phyloP scores from a whole-genome alignment of 2,888 invertebrate species.

The Flexamia atlantica region DNA sequence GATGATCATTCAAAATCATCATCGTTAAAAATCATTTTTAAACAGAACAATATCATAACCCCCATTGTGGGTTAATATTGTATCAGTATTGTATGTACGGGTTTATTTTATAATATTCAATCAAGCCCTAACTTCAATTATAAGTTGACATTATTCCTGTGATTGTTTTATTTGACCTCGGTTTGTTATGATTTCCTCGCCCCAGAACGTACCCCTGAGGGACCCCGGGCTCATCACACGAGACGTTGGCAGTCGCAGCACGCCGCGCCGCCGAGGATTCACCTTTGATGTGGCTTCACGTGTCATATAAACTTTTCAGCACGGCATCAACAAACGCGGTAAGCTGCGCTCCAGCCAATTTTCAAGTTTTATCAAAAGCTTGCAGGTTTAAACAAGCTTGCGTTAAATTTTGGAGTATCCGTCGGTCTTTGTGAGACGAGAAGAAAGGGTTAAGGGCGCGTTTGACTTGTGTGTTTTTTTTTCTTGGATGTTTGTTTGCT shows the following conservation, averaged over 20 bases:
- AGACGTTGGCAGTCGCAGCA: conserved; percentile 29
- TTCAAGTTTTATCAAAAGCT: conserved; percentile 42
- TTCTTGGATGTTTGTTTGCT: too few relatives aligned
- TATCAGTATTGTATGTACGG: too few relatives aligned
- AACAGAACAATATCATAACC: too few relatives aligned
- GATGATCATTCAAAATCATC: too few relatives aligned
- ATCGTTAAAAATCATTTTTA: too few relatives aligned
- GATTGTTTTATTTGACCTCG: too few relatives aligned
- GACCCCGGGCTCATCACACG: conserved; percentile 2
- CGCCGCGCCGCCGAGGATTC: conserved; percentile 34
- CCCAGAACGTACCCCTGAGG: not conserved
- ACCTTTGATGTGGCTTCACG: conserved; percentile 48
- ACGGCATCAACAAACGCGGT: conserved; percentile 11
- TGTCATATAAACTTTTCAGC: conserved; percentile 50
- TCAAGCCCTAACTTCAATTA: too few relatives aligned
- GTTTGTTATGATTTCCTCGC: too few relatives aligned
- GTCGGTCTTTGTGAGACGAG: not conserved
- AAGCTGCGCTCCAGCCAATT: conserved; percentile 21
- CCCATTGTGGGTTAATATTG: too few relatives aligned
- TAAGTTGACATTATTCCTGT: too few relatives aligned
- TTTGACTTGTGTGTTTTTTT: too few relatives aligned
- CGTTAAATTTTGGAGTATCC: conserved; percentile 32
- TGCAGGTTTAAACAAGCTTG: conserved; percentile 35
- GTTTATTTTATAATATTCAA: too few relatives aligned
- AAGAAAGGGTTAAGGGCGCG: not conserved